These are phyloP conservation scores for Lacanobia oleracea DNA, from an alignment of 2,888 invertebrate species.

Conservation along the genomic window DNA sequence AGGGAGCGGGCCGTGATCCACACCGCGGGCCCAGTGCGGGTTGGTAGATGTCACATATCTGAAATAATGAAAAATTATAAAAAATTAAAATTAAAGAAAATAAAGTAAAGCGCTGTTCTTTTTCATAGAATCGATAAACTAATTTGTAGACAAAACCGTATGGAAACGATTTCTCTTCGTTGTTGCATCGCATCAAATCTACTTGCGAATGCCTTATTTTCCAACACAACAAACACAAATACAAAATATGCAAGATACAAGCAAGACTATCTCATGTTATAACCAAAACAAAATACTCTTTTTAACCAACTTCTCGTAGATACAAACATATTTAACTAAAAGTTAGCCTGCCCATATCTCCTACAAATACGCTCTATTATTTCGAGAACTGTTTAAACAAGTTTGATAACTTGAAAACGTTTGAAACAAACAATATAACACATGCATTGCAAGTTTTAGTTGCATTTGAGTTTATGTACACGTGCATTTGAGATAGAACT, in stretches of 20 bases:
- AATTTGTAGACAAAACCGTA: too few species aligned
- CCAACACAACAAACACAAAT: background rate
- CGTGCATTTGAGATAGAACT: constrained; percentile 6
- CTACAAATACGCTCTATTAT: constrained; percentile 27
- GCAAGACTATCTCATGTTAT: background rate
- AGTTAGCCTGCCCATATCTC: background rate
- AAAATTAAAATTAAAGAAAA: too few species aligned
- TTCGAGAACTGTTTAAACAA: constrained; percentile 31
- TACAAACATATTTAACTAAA: background rate
- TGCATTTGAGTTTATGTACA: constrained; percentile 23
- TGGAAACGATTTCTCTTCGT: too few species aligned
- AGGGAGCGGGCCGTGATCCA: too few species aligned
- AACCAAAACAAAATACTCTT: background rate
- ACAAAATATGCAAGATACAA: background rate
- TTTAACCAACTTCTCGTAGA: background rate
- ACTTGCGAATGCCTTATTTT: too few species aligned
- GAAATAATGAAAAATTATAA: too few species aligned
- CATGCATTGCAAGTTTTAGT: constrained; percentile 15
- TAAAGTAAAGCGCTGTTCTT: too few species aligned
- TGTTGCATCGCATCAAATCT: too few species aligned
- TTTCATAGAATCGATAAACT: too few species aligned
- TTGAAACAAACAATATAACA: constrained; percentile 20
- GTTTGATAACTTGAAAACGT: constrained; percentile 38
- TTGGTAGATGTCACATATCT: too few species aligned
- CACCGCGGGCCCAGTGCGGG: too few species aligned